A percentile compares a stretch with the other conserved stretches of the same genome.
These are phyloP conservation scores for Spea bombifrons DNA, from an alignment of 2,113 vertebrate species.

Conservation along the genomic window DNA sequence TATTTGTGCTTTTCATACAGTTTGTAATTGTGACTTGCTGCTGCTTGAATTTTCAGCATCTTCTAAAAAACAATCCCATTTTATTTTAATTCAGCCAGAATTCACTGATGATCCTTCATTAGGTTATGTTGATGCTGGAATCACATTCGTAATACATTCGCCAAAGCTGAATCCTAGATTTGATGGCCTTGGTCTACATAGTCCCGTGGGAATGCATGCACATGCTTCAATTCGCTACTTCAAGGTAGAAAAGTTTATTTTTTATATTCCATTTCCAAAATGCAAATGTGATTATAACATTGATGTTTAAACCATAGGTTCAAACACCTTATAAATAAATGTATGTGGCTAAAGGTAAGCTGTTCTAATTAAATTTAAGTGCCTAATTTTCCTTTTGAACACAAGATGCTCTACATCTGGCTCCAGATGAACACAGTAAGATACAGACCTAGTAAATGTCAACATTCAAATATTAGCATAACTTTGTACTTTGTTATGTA, in stretches of 20 bases:
- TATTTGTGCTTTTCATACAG: too few relatives aligned
- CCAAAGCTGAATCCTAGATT: conserved; percentile 62
- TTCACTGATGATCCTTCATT: conserved; percentile 67
- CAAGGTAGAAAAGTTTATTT: conserved; percentile 57
- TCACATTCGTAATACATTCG: conserved; percentile 68
- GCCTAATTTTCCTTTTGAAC: conserved; percentile 24
- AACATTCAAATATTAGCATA: conserved; percentile 1
- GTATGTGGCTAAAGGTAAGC: neutral
- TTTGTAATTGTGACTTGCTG: too few relatives aligned
- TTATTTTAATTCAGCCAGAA: conserved; percentile 52
- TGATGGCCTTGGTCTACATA: conserved; percentile 64
- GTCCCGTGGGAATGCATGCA: conserved; percentile 62
- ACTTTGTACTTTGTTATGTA: conserved; percentile 14
- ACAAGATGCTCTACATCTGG: neutral
- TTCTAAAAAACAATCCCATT: too few relatives aligned
- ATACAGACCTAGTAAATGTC: conserved; percentile 28
- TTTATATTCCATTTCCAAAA: neutral
- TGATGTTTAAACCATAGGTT: too few relatives aligned
- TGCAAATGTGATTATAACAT: neutral
- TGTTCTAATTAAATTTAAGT: conserved; percentile 16
- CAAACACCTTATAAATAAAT: neutral
- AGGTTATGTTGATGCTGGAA: conserved; percentile 65
- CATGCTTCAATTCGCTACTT: conserved; percentile 62
- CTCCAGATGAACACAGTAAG: conserved; percentile 11
- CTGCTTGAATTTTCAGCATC: too few relatives aligned